These are phyloP conservation scores for Crax fasciolata DNA, from an alignment of 2,797 vertebrate genomes.

Conservation along the genomic window DNA sequence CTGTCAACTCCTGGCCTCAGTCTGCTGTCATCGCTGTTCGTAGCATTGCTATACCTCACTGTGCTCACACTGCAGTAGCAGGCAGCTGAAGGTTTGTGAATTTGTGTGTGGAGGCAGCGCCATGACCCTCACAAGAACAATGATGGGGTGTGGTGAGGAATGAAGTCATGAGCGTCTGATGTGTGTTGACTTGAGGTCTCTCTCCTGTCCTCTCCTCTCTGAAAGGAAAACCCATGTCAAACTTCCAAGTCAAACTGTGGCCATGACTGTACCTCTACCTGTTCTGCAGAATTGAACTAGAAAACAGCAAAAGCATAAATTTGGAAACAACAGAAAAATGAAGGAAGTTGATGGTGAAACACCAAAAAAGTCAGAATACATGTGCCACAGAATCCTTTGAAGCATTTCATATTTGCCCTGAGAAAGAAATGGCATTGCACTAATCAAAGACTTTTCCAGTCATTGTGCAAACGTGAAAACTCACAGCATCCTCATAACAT, in stretches of 20 bases:
- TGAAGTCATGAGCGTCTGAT: not conserved
- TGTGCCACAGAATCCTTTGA: not conserved
- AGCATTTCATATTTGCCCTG: not conserved
- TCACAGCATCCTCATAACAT: not conserved
- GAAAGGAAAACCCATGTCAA: not conserved
- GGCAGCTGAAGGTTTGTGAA: not conserved
- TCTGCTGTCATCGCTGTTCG: not conserved
- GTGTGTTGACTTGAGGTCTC: not conserved
- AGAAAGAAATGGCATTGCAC: not conserved
- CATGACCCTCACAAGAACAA: not conserved
- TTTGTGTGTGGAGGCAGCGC: not conserved
- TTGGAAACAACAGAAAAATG: not conserved
- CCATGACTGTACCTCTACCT: not conserved
- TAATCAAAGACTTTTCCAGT: not conserved
- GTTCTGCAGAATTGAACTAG: not conserved
- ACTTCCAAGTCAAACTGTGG: not conserved
- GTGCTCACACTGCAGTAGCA: not conserved
- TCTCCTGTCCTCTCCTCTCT: not conserved
- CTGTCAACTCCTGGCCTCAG: not conserved
- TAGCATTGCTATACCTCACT: not conserved
- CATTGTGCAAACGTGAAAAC: not conserved
- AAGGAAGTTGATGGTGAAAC: not conserved
- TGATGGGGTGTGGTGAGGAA: not conserved
- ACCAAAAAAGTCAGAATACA: not conserved
- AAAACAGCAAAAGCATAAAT: not conserved